Base-by-base conservation (phyloP, 1,140 invertebrate genomes). In the Drosophila burlai region DNA sequence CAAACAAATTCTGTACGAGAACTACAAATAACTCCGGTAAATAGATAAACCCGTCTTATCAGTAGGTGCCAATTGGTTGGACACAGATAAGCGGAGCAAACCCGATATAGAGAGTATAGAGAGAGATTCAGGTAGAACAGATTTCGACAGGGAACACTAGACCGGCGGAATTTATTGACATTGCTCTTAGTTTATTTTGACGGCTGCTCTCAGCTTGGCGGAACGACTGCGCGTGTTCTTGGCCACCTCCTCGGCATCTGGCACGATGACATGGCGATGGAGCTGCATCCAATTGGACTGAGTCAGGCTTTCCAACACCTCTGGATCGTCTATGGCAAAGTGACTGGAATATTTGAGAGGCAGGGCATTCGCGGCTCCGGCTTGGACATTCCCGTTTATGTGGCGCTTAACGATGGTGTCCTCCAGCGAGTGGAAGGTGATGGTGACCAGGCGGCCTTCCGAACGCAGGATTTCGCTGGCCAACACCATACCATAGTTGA, bases 371-470 rank as follows among this genome's bases (percentile, higher is more conserved):
- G 95, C 94, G 21, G 94, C 83, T 76, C 95, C 95, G 74, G 97
- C 95, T 24, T 95, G 93, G 47, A 97, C 94, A 87, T 97, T 96
- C 2, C 97, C 97, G 54, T 95, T 93, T 34, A 99, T 94, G 93
- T 99, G 97, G 38, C 97, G 94, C 93, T 99, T 99, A 0, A 99
- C 96, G 71, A 99, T 97, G n/a, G 96, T 96, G 93, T 99, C 98
- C 94, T 99, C 98, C 26, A 99, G 93, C 1, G 97, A 98, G 93
- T 99, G 98, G 93, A 99, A 99, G 7, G 97, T 96, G 9, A 99
- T 95, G 2, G 96, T 96, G 1, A 98, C 95, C 72, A 99, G 89
- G 72, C 95, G 94, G 2, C 98, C 98, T 36, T 95, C 95, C 0
- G 95, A 90, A 93, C 97, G 97, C 24, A 99, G 94, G 91, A 96